Evolutionary conservation across 2,113 vertebrate genomes (phyloP).

Genomic region (Elachura formosa): DNA sequence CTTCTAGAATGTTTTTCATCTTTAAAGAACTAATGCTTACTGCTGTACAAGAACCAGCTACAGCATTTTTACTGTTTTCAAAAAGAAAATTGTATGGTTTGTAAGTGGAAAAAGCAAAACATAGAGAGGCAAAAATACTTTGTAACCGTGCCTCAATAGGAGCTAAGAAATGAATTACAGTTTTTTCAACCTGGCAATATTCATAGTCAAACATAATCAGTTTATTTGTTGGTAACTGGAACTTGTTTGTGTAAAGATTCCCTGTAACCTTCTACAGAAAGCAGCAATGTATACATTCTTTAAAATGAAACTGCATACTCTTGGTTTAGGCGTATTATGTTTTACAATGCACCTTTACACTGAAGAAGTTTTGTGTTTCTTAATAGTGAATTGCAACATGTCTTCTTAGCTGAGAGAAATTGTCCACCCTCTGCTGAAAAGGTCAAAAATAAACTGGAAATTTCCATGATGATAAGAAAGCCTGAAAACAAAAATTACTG

Average conservation of each 20-base stretch:
- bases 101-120: not conserved
- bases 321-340: not conserved
- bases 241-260: not conserved
- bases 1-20: not conserved
- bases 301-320: not conserved
- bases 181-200: not conserved
- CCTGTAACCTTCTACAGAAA: not conserved
- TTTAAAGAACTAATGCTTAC: not conserved
- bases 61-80: not conserved
- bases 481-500: not conserved
- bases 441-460: not conserved
- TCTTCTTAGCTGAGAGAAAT: not conserved
- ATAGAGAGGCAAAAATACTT: not conserved
- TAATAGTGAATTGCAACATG: not conserved
- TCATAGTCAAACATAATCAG: not conserved
- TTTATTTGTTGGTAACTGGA: not conserved
- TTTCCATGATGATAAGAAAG: not conserved
- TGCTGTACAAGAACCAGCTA: not conserved
- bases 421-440: not conserved
- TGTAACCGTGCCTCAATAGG: not conserved
- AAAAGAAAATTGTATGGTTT: not conserved
- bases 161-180: not conserved
- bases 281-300: not conserved
- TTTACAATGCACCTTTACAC: not conserved
- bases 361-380: not conserved